These are phyloP conservation scores for Cirrhinus mrigala DNA, from an alignment of 2,797 vertebrate genomes.

Conservation along the genomic window DNA sequence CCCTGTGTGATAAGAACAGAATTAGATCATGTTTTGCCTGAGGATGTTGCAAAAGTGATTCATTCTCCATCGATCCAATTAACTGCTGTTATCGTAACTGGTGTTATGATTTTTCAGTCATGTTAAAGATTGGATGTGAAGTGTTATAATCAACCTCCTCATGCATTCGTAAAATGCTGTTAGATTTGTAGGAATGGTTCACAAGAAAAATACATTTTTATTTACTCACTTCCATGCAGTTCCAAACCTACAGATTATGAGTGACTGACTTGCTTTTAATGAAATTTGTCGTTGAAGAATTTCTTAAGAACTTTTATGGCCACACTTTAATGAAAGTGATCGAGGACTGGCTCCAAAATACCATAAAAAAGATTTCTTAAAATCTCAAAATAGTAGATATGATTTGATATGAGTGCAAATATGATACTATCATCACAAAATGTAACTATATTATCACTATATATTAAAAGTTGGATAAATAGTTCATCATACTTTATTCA, in stretches of 20 bases:
- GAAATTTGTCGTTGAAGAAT: not conserved
- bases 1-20: constrained; percentile 17
- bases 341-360: not conserved
- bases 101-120: constrained; percentile 11
- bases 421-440: too few species aligned
- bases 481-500: not conserved
- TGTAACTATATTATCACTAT: too few species aligned
- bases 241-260: not conserved
- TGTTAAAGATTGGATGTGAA: constrained; percentile 7
- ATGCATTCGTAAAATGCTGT: not conserved
- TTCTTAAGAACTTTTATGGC: not conserved
- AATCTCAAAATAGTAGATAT: not conserved
- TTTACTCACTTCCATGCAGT: not conserved
- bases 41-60: constrained; percentile 37
- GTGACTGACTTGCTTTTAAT: not conserved
- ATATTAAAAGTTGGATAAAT: not conserved
- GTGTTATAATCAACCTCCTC: not conserved
- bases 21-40: constrained; percentile 38
- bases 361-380: not conserved
- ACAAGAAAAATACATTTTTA: not conserved
- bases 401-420: not conserved
- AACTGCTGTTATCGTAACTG: too few species aligned
- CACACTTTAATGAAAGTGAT: not conserved
- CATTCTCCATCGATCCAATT: constrained; percentile 29
- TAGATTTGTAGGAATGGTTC: not conserved